Evolutionary conservation across 1,140 invertebrate species (phyloP).

Genomic region (Ceratina calcarata): DNA sequence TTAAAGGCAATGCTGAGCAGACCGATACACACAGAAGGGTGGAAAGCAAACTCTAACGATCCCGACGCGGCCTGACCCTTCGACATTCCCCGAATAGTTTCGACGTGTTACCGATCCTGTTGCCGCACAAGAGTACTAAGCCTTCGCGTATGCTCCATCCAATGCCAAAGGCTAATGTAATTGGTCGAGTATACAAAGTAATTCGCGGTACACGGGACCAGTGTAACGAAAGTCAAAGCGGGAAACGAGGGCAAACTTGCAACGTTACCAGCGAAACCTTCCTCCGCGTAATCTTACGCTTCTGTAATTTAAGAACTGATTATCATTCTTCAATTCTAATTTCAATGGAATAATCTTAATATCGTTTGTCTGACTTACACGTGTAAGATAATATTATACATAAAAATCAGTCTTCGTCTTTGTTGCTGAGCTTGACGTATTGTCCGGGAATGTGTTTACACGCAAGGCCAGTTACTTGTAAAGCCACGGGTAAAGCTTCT

Average conservation of each 20-base stretch:
- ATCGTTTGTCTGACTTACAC: too few species aligned
- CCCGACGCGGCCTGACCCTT: constrained; percentile 34
- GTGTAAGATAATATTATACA: too few species aligned
- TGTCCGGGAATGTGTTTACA: neutral
- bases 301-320: too few species aligned
- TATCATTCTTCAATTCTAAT: too few species aligned
- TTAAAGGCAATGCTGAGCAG: constrained; percentile 46
- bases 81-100: constrained; percentile 47
- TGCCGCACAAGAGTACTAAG: constrained; percentile 5
- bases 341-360: too few species aligned
- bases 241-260: neutral
- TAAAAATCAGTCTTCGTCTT: neutral
- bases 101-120: constrained; percentile 43
- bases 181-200: constrained; percentile 47
- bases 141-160: constrained; percentile 5
- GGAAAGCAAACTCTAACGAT: constrained; percentile 44
- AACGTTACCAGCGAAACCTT: neutral
- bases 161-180: constrained; percentile 42
- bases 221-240: constrained; percentile 8
- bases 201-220: neutral
- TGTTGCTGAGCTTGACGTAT: neutral
- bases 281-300: neutral
- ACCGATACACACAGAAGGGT: constrained; percentile 9
- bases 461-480: neutral
- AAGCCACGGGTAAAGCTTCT: constrained; percentile 27